These are phyloP conservation scores for Fopius arisanus DNA, from an alignment of 1,140 invertebrate species.

Conservation along the genomic window DNA sequence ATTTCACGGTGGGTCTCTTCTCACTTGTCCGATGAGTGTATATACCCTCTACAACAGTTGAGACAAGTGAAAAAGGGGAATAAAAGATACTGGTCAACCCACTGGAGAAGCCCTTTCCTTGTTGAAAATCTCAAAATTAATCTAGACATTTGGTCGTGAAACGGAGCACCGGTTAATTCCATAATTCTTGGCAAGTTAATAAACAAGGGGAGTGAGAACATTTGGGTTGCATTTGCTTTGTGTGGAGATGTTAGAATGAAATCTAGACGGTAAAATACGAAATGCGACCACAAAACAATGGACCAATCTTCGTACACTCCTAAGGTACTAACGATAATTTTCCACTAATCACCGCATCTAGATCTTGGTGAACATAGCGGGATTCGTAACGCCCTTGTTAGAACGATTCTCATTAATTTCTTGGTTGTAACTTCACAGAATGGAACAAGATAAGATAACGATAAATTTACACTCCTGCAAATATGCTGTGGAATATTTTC, in stretches of 20 bases:
- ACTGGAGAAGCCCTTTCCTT: not conserved
- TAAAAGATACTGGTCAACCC: conserved; percentile 3
- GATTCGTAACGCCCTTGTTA: not conserved
- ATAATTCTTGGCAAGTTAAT: conserved; percentile 13
- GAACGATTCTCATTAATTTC: conserved; percentile 6
- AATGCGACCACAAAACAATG: conserved; percentile 32
- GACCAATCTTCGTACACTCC: conserved; percentile 16
- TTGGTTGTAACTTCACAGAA: conserved; percentile 4
- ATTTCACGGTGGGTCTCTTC: conserved; percentile 50
- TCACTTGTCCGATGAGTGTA: conserved; percentile 7
- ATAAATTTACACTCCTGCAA: too few relatives aligned
- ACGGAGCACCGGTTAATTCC: conserved; percentile 1
- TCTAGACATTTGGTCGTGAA: conserved; percentile 2
- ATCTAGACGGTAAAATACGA: conserved; percentile 56
- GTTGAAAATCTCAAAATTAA: conserved; percentile 1
- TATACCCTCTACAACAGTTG: not conserved
- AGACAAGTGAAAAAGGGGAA: not conserved
- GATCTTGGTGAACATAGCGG: conserved; percentile 24
- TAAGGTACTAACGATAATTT: conserved; percentile 47
- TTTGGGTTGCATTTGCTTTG: conserved; percentile 2
- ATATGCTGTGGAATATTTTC: too few relatives aligned
- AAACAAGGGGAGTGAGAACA: not conserved
- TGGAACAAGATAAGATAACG: not conserved
- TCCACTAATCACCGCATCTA: conserved; percentile 44
- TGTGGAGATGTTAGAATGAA: conserved; percentile 33